Conservation (phyloP, 2,797 vertebrate genomes). For the Pipistrellus nathusii region DNA sequence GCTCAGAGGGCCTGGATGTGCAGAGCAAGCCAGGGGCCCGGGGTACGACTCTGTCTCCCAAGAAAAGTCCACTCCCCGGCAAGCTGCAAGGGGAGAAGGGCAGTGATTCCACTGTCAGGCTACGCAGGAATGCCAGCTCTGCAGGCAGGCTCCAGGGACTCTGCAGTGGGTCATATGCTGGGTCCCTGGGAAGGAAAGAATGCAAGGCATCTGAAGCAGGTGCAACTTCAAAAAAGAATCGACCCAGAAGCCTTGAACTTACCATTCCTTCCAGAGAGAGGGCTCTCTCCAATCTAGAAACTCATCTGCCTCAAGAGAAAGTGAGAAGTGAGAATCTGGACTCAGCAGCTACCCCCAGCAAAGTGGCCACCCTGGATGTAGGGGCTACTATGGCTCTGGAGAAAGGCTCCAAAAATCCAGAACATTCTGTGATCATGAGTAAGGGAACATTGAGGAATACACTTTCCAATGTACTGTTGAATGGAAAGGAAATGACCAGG, state of each 20-base stretch:
- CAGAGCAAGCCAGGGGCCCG: neutral
- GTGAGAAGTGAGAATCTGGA: neutral
- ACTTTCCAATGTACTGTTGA: neutral
- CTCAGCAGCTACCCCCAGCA: neutral
- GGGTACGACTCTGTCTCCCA: rapidly evolving
- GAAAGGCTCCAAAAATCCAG: neutral
- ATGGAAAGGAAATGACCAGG: neutral
- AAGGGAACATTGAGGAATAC: neutral
- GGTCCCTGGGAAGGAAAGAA: neutral
- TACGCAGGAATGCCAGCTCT: slow-evolving; percentile 63
- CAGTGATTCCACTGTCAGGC: rapidly evolving
- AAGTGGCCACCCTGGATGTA: neutral
- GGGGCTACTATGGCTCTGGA: neutral
- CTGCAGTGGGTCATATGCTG: neutral
- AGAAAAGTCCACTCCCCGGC: neutral
- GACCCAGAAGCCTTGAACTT: slow-evolving; percentile 76
- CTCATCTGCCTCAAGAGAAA: slow-evolving; percentile 1
- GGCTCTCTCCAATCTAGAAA: neutral
- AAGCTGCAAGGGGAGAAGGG: neutral
- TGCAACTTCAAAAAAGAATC: slow-evolving; percentile 49
- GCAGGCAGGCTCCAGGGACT: slow-evolving; percentile 67
- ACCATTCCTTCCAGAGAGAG: slow-evolving; percentile 1
- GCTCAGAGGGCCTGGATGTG: neutral
- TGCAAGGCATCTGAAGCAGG: neutral
- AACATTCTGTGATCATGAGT: neutral